Evolutionary conservation across 2,113 vertebrate species (phyloP).

Genomic region (Mormyrus lacerda): DNA sequence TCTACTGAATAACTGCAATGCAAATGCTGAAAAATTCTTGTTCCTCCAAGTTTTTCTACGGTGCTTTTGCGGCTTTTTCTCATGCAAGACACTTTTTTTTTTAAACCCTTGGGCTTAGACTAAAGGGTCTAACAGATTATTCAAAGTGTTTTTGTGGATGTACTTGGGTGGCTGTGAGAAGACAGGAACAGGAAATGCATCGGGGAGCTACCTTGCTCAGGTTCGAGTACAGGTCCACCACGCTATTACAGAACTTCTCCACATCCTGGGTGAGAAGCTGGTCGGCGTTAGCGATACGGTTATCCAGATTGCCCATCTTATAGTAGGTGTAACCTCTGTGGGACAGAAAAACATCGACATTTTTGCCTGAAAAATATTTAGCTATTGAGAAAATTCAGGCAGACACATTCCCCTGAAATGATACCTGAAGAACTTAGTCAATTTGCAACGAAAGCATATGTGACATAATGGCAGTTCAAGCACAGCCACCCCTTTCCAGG

Average conservation of each 20-base stretch:
- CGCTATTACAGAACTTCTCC: conserved; percentile 96
- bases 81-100: not conserved
- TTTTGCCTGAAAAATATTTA: not conserved
- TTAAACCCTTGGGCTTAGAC: not conserved
- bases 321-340: conserved; percentile 88
- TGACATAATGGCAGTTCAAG: not conserved
- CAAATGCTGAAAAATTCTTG: not conserved
- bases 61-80: not conserved
- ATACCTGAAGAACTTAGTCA: not conserved
- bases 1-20: not conserved
- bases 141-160: not conserved
- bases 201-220: conserved; percentile 81
- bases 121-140: not conserved
- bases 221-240: conserved; percentile 96
- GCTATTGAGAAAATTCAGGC: not conserved
- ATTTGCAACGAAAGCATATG: not conserved
- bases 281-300: conserved; percentile 93
- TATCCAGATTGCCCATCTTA: conserved; percentile 99
- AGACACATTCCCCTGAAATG: not conserved
- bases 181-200: not conserved
- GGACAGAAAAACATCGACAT: not conserved
- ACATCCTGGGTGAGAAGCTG: conserved; percentile 96
- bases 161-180: not conserved
- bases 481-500: not conserved
- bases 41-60: not conserved